These are phyloP conservation scores for Araneus ventricosus DNA, from an alignment of 1,140 invertebrate species.

Conservation along the genomic window DNA sequence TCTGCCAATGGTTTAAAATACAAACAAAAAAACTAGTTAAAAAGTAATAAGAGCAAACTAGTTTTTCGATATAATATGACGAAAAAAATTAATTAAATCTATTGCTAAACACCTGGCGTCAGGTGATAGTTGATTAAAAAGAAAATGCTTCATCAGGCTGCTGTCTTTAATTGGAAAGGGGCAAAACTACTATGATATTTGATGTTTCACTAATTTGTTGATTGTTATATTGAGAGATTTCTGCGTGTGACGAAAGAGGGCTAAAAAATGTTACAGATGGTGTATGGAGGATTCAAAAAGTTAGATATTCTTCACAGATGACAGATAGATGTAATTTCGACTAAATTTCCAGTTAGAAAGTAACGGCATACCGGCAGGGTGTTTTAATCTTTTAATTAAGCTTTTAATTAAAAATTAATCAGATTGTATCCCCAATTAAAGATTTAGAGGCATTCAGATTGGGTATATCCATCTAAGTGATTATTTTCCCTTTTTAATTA, in stretches of 20 bases:
- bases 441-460: too few species aligned
- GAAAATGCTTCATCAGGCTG: neutral
- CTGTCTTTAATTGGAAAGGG: neutral
- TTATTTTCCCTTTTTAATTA: too few species aligned
- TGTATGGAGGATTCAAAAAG: neutral
- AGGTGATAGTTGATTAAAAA: neutral
- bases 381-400: too few species aligned
- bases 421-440: too few species aligned
- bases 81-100: slow-evolving; percentile 24
- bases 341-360: too few species aligned
- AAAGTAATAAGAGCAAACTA: neutral
- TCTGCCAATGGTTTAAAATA: neutral
- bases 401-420: too few species aligned
- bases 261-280: neutral
- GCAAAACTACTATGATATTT: neutral
- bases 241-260: neutral
- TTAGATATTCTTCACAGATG: neutral
- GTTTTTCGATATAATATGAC: neutral
- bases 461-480: too few species aligned
- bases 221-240: neutral
- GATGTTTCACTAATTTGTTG: slow-evolving; percentile 8
- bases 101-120: neutral
- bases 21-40: neutral
- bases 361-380: too few species aligned
- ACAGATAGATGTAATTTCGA: too few species aligned